These are phyloP conservation scores for Casuarius casuarius DNA, from an alignment of 2,113 vertebrate species.

Conservation along the genomic window DNA sequence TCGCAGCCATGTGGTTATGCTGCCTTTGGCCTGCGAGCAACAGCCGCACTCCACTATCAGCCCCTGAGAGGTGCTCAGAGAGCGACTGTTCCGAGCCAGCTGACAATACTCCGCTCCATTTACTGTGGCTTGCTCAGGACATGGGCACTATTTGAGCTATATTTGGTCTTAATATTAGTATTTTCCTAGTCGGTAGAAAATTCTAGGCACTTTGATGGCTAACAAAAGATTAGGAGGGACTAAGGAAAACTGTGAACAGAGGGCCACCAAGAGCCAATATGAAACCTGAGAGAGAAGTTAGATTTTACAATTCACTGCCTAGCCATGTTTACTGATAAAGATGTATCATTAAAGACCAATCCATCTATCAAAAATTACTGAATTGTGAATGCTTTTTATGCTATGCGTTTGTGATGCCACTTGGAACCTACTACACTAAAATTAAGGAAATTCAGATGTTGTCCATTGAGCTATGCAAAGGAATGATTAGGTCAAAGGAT, in stretches of 20 bases:
- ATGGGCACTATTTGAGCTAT: not conserved
- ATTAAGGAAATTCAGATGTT: not conserved
- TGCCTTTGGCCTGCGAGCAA: not conserved
- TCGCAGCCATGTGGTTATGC: not conserved
- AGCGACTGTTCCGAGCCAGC: not conserved
- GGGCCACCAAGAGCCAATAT: not conserved
- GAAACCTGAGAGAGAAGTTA: accelerated
- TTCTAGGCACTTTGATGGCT: not conserved
- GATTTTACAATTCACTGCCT: not conserved
- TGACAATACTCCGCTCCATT: not conserved
- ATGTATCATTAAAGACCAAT: not conserved
- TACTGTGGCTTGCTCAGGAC: not conserved
- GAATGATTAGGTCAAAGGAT: not conserved
- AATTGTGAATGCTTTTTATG: not conserved
- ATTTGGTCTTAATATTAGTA: not conserved
- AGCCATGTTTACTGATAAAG: not conserved
- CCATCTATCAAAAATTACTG: not conserved
- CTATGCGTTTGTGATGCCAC: not conserved
- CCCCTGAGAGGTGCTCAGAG: accelerated
- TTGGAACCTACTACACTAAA: not conserved
- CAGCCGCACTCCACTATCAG: not conserved
- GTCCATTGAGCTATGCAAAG: not conserved
- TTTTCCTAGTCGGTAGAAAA: not conserved
- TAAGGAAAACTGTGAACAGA: not conserved
- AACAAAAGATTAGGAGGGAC: not conserved